phyloP scores from a whole-genome alignment of 2,888 invertebrate species.

The Ormia ochracea region DNA sequence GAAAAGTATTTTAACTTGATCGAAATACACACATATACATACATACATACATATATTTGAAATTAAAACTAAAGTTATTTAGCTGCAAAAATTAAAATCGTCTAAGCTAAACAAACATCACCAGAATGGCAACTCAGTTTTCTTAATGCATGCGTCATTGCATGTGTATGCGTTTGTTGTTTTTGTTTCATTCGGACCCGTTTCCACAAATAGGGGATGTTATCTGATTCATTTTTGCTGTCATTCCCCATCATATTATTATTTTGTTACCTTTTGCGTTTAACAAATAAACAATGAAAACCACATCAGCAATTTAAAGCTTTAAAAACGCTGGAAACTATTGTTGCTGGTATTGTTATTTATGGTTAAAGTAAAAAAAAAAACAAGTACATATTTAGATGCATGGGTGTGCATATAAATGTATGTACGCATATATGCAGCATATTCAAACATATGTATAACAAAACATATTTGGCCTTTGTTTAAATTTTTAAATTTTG shows the following conservation, averaged over 20 bases:
- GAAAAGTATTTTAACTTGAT: too few relatives aligned
- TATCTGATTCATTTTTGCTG: conserved; percentile 6
- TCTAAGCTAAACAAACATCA: too few relatives aligned
- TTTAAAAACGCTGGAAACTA: too few relatives aligned
- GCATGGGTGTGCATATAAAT: too few relatives aligned
- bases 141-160: neutral
- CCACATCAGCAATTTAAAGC: too few relatives aligned
- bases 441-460: neutral
- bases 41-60: too few relatives aligned
- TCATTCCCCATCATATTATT: neutral
- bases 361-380: neutral
- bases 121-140: neutral
- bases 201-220: conserved; percentile 55
- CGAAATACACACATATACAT: too few relatives aligned
- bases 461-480: neutral
- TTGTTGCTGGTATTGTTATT: neutral
- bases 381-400: conserved; percentile 15
- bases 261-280: conserved; percentile 8
- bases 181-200: conserved; percentile 10
- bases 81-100: too few relatives aligned
- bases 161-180: neutral
- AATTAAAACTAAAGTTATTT: too few relatives aligned
- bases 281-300: conserved; percentile 6
- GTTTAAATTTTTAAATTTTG: neutral
- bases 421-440: too few relatives aligned